These are phyloP conservation scores for Dolichoris vasculosae DNA, from an alignment of 1,140 invertebrate genomes.

Conservation along the genomic window DNA sequence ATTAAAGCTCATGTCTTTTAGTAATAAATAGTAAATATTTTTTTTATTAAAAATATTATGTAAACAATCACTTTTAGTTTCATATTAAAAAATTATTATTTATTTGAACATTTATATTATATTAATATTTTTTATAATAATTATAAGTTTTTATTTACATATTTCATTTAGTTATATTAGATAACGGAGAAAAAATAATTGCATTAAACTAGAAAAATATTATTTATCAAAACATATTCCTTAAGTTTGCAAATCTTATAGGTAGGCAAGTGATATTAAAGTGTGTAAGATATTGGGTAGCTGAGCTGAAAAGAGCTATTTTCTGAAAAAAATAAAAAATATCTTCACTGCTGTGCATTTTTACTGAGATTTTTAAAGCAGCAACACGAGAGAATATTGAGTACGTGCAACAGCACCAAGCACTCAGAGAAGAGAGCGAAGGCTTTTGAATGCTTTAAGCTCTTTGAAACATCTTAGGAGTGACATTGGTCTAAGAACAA, in stretches of 20 bases:
- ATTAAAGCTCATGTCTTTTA: too few species aligned
- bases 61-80: too few species aligned
- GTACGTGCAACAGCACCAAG: not conserved
- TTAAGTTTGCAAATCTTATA: not conserved
- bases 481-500: constrained; percentile 5
- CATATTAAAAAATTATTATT: too few species aligned
- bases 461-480: constrained; percentile 5
- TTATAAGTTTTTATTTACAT: too few species aligned
- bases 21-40: too few species aligned
- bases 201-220: not conserved
- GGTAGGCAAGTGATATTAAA: not conserved
- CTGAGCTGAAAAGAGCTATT: not conserved
- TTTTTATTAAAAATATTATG: too few species aligned
- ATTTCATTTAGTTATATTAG: too few species aligned
- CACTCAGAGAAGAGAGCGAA: not conserved
- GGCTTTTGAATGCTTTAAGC: not conserved
- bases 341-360: not conserved
- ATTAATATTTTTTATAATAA: too few species aligned
- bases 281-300: not conserved
- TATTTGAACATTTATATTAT: too few species aligned
- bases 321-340: not conserved
- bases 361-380: constrained; percentile 14
- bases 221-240: not conserved
- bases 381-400: constrained; percentile 5
- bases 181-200: too few species aligned